Conservation (phyloP, 2,113 vertebrate species). For the Fulmarus glacialis region DNA sequence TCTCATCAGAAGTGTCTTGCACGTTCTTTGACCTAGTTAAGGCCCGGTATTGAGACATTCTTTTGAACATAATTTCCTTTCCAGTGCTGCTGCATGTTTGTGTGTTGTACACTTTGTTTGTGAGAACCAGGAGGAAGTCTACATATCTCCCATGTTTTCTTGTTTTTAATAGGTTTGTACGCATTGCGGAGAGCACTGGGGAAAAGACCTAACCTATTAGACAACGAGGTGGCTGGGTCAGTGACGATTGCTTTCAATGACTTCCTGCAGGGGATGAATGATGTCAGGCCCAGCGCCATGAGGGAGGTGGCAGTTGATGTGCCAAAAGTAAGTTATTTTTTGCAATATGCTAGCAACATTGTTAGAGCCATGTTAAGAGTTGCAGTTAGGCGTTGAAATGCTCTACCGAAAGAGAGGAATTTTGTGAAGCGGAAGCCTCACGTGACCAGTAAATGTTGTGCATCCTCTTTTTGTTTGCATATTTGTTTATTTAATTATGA, state of each 20-base stretch:
- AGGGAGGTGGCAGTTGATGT: slow-evolving; percentile 95
- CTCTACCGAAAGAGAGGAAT: neutral
- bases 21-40: neutral
- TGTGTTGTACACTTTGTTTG: neutral
- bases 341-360: neutral
- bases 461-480: neutral
- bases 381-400: slow-evolving; percentile 36
- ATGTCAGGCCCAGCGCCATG: slow-evolving; percentile 96
- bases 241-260: slow-evolving; percentile 86
- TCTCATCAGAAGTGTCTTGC: neutral
- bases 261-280: slow-evolving; percentile 88
- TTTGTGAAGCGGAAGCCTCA: neutral
- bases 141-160: neutral
- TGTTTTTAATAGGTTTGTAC: slow-evolving; percentile 79
- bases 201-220: slow-evolving; percentile 67
- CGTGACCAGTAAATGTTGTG: neutral
- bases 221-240: slow-evolving; percentile 77
- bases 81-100: neutral
- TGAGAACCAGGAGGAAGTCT: neutral
- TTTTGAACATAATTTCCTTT: neutral
- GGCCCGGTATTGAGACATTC: neutral
- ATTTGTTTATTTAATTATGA: neutral
- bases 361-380: neutral
- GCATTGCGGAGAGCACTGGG: slow-evolving; percentile 82
- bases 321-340: slow-evolving; percentile 85